These are phyloP conservation scores for Lasioglossum albipes DNA, from an alignment of 1,140 invertebrate genomes.

Conservation along the genomic window DNA sequence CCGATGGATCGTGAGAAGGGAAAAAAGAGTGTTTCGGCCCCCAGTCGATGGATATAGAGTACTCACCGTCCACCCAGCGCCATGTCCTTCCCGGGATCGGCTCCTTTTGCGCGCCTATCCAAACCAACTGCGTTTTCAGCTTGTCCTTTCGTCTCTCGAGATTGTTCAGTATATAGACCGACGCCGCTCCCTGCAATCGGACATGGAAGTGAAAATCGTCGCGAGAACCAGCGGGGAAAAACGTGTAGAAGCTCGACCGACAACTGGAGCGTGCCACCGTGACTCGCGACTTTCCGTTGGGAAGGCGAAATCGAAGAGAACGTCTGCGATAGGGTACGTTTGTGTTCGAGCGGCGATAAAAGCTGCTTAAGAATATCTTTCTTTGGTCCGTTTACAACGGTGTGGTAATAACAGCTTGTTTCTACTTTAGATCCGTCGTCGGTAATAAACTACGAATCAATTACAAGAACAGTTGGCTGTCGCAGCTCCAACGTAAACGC, in stretches of 20 bases:
- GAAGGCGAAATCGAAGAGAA: too few relatives aligned
- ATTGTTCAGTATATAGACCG: conserved; percentile 88
- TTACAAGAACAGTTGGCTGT: too few relatives aligned
- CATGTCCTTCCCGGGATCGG: conserved; percentile 90
- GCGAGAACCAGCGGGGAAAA: neutral
- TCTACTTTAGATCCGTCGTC: too few relatives aligned
- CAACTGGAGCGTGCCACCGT: too few relatives aligned
- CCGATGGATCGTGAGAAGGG: conserved; percentile 49
- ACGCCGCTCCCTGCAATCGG: conserved; percentile 82
- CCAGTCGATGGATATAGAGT: conserved; percentile 11
- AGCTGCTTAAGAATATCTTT: too few relatives aligned
- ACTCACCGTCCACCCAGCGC: conserved; percentile 93
- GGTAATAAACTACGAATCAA: too few relatives aligned
- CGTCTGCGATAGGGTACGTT: too few relatives aligned
- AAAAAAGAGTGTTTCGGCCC: conserved; percentile 8
- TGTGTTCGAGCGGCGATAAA: too few relatives aligned
- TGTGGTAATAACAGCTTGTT: too few relatives aligned
- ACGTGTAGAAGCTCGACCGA: neutral
- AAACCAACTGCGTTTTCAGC: conserved; percentile 91
- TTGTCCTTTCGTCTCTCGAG: conserved; percentile 88
- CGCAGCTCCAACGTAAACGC: too few relatives aligned
- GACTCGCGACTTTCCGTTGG: too few relatives aligned
- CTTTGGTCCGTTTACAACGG: too few relatives aligned
- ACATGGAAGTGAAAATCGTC: neutral
- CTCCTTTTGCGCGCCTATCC: conserved; percentile 95